A percentile compares a stretch with the other conserved stretches of the same genome.
phyloP scores from a whole-genome alignment of 2,797 vertebrate species.

The Bothrops alternatus region DNA sequence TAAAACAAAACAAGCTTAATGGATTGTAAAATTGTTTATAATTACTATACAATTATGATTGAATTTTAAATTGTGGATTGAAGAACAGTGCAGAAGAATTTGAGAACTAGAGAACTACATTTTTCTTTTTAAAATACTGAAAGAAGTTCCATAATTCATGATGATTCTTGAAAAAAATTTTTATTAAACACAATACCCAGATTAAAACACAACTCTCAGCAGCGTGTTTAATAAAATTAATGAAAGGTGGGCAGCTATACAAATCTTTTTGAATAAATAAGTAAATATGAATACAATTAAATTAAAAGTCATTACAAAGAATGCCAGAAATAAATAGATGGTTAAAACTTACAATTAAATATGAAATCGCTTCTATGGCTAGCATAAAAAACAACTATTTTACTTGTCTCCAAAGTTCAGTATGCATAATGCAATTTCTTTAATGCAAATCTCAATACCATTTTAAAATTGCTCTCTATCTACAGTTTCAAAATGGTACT shows the following conservation, averaged over 20 bases:
- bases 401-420: neutral
- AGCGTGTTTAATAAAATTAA: neutral
- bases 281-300: neutral
- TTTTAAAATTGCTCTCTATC: neutral
- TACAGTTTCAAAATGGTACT: neutral
- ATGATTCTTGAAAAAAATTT: neutral
- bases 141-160: neutral
- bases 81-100: slow-evolving; percentile 60
- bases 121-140: neutral
- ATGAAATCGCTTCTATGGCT: neutral
- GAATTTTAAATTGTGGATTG: slow-evolving; percentile 72
- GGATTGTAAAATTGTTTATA: slow-evolving; percentile 89
- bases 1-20: slow-evolving; percentile 89
- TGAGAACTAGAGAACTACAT: slow-evolving; percentile 32
- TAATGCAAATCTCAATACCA: neutral
- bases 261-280: neutral
- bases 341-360: neutral
- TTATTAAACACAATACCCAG: neutral
- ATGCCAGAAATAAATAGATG: neutral
- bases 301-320: neutral
- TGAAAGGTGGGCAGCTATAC: neutral
- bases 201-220: neutral
- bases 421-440: neutral
- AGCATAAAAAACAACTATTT: neutral
- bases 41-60: slow-evolving; percentile 78